Evolutionary conservation across 2,888 invertebrate species (phyloP).

Genomic region (Andrena camellia): DNA sequence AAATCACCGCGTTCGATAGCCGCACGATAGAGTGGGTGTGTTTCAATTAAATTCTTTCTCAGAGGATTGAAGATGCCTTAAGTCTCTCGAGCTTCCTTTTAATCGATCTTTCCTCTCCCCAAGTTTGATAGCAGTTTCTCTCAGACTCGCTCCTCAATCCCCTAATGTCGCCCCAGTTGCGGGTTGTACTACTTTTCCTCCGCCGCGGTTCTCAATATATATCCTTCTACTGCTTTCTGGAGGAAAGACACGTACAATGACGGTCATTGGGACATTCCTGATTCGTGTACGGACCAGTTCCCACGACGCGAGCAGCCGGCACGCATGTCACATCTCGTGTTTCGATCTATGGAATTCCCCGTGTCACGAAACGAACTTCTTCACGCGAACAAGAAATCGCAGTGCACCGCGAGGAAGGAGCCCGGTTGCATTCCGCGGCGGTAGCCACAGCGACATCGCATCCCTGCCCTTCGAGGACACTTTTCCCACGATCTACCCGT

Average conservation of each 20-base stretch:
- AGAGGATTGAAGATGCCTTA: neutral
- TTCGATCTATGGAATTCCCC: constrained; percentile 55
- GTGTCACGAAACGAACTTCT: constrained; percentile 58
- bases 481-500: constrained; percentile 64
- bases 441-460: constrained; percentile 23
- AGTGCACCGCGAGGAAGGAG: constrained; percentile 35
- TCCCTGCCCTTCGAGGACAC: constrained; percentile 13
- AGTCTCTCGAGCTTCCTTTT: neutral
- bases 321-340: constrained; percentile 37
- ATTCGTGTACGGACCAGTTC: constrained; percentile 35
- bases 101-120: neutral
- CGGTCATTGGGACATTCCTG: constrained; percentile 13
- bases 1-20: neutral
- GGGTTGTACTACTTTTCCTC: neutral
- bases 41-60: neutral
- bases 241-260: neutral
- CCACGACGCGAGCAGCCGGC: constrained; percentile 45
- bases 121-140: neutral
- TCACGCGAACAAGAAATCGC: constrained; percentile 60
- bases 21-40: neutral
- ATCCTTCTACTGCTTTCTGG: neutral
- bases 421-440: constrained; percentile 55
- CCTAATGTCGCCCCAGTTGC: no score
- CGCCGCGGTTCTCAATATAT: neutral
- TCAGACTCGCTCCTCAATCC: no score